Evolutionary conservation across 1,140 invertebrate genomes (phyloP), one percentile per base, ranked within the genome.

Genomic region (Trichomalopsis sarcophagae): DNA sequence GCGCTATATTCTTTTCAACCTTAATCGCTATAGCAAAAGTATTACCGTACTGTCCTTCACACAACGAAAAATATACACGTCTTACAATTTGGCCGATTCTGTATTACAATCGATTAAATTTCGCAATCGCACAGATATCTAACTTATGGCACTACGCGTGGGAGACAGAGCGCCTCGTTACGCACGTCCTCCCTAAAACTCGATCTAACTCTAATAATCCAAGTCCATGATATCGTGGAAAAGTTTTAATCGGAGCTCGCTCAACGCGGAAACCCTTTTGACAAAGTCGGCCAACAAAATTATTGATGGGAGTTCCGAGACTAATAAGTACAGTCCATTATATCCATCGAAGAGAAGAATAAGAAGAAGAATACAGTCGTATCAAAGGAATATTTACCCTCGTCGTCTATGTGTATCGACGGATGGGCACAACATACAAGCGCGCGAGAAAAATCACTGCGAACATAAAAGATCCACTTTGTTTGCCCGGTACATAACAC

Each of bases 131-230:
- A 84, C 69, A 79, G 33, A 17, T 17, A 21, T 55, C 50, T n/a
- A 62, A 62, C 33, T 68, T 75, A 75, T 81, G 78, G 77, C 69
- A 75, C 50, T 81, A 17, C 75, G 44, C n/a, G 30, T 66, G 55
- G 2, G 21, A 6, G 17, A 55, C 2, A 55, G 2, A 55, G 14
- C 66, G 23, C 11, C 27, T 14, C 44, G 36, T n/a, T 44, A 44
- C 40, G 27, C 40, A 44, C 44, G 33, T 84, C 50, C 33, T 83
- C 76, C 50, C 50, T 50, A 83, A 33, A 78, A 62, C 76, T 77
- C 27, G 50, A 33, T 47, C 33, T 23, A 77, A 74, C 81, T 44
- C 40, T 44, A 62, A 30, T 69, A 77, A 78, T 21, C 36, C 23
- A 73, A 77, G 36, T 30, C 36, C n/a, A 84, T 84, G n/a, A 73